Evolutionary conservation across 92 coral and sea anemone species (phyloP).

Genomic region (Palythoa grandiflora): DNA sequence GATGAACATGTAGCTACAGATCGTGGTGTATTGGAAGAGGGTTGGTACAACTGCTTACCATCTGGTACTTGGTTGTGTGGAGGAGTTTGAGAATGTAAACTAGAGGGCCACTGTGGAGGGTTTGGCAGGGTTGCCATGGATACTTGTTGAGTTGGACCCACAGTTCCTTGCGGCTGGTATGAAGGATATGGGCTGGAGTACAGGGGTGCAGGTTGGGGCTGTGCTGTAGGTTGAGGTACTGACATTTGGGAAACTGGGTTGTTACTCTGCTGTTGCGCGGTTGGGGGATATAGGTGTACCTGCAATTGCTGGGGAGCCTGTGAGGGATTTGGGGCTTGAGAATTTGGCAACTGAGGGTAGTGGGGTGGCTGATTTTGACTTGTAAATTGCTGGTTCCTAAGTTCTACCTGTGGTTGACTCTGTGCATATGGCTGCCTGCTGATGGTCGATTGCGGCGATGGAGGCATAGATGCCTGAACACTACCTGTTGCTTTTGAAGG

Average conservation of each 20-base stretch:
- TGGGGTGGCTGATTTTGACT: background rate
- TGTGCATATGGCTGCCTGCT: conserved; percentile 40
- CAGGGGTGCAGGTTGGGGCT: conserved; percentile 4
- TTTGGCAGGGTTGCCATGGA: conserved; percentile 10
- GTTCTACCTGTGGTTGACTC: conserved; percentile 32
- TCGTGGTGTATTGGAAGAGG: conserved; percentile 27
- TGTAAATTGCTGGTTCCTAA: background rate
- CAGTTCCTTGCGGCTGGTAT: conserved; percentile 25
- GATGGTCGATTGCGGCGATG: background rate
- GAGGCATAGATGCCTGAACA: background rate
- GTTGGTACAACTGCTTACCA: conserved; percentile 27
- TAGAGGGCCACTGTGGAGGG: conserved; percentile 32
- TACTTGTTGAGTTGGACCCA: background rate
- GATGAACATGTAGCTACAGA: background rate
- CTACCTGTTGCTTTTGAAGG: background rate
- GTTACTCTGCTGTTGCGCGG: conserved; percentile 15
- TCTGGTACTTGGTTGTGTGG: conserved; percentile 35
- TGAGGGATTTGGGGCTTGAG: conserved; percentile 27
- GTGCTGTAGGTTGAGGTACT: conserved; percentile 30
- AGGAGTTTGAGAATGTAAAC: conserved; percentile 19
- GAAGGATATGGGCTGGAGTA: conserved; percentile 20
- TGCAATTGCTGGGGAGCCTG: background rate
- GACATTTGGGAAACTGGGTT: background rate
- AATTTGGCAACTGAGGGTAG: conserved; percentile 31
- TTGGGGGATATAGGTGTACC: conserved; percentile 6